Conservation (phyloP, 2,113 vertebrate genomes). For the Chinchilla lanigera region DNA sequence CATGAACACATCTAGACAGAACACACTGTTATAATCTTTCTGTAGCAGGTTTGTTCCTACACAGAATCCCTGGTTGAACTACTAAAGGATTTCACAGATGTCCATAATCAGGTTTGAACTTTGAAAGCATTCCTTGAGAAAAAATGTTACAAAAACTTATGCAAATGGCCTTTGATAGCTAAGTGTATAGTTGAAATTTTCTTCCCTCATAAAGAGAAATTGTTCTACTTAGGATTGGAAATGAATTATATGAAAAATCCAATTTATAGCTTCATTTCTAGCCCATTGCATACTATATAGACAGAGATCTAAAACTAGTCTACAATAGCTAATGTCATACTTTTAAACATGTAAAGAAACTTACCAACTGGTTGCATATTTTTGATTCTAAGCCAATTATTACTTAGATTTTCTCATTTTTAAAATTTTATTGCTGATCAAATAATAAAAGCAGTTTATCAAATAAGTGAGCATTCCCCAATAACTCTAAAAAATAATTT, state of each 20-base stretch:
- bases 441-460: not conserved
- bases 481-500: not conserved
- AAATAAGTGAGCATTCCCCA: not conserved
- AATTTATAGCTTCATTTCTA: constrained; percentile 33
- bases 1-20: not conserved
- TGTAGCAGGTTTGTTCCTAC: not conserved
- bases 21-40: not conserved
- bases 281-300: not conserved
- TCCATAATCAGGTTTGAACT: not conserved
- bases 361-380: not conserved
- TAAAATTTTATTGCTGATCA: not conserved
- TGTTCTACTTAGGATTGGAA: not conserved
- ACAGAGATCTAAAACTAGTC: constrained; percentile 2
- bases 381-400: not conserved
- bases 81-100: not conserved
- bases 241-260: not conserved
- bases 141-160: constrained; percentile 13
- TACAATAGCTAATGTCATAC: not conserved
- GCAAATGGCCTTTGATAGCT: constrained; percentile 19
- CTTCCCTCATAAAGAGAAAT: not conserved
- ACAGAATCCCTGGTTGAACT: not conserved
- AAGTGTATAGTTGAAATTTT: not conserved
- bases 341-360: constrained; percentile 3
- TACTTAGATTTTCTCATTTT: not conserved
- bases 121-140: not conserved